phyloP scores from a whole-genome alignment of 2,113 vertebrate species.

The Porphyrio hochstetteri region DNA sequence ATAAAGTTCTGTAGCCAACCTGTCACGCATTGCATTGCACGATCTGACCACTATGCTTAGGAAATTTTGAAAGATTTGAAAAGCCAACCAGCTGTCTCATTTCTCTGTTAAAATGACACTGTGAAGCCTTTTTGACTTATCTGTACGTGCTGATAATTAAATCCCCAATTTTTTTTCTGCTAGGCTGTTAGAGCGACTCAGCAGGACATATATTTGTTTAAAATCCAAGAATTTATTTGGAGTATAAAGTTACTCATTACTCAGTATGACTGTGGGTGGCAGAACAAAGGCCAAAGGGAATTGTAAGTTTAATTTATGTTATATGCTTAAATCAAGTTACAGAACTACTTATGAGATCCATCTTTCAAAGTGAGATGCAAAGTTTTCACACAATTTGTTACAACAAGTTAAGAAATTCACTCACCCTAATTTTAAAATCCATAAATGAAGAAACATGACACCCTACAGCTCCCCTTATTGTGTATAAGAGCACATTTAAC shows the following conservation, averaged over 20 bases:
- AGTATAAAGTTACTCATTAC: not conserved
- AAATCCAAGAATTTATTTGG: conserved; percentile 16
- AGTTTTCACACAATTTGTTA: conserved; percentile 23
- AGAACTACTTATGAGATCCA: not conserved
- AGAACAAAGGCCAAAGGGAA: conserved; percentile 14
- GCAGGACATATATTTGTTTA: conserved; percentile 6
- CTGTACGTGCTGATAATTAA: not conserved
- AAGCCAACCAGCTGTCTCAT: not conserved
- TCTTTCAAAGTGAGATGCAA: not conserved
- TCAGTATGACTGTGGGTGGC: not conserved
- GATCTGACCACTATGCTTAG: not conserved
- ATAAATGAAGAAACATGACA: conserved; percentile 17
- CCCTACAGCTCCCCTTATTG: not conserved
- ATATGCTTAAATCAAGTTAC: not conserved
- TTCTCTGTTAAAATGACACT: not conserved
- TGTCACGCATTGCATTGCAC: not conserved
- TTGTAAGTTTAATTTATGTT: not conserved
- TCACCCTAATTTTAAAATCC: conserved; percentile 31
- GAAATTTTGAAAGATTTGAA: not conserved
- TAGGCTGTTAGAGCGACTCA: not conserved
- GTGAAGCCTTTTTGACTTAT: not conserved
- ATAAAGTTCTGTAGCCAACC: not conserved
- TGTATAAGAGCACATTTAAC: not conserved
- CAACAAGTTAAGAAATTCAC: conserved; percentile 22
- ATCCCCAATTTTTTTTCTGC: not conserved